These are phyloP conservation scores for Zygogramma bicolorata DNA, from an alignment of 2,888 invertebrate genomes.

Conservation along the genomic window DNA sequence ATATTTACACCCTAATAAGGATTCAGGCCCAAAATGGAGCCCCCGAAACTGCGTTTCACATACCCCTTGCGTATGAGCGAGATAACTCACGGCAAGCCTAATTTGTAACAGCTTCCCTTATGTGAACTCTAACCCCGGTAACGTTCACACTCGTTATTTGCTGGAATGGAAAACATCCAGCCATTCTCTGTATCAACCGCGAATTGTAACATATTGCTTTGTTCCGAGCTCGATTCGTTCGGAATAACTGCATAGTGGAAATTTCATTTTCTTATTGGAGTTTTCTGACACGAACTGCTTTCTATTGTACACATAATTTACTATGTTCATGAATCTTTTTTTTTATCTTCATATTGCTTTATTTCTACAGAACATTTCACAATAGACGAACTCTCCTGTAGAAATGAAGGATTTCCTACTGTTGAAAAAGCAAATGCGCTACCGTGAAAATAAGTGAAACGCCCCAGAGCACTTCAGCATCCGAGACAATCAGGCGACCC, in stretches of 20 bases:
- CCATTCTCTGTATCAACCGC: conserved; percentile 49
- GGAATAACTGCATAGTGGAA: not conserved
- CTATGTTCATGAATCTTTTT: too few relatives aligned
- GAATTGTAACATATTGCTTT: conserved; percentile 43
- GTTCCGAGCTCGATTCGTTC: not conserved
- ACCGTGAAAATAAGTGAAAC: too few relatives aligned
- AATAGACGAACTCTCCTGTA: too few relatives aligned
- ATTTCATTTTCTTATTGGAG: not conserved
- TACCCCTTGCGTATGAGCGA: not conserved
- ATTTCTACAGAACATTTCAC: too few relatives aligned
- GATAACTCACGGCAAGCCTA: conserved; percentile 31
- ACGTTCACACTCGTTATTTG: conserved; percentile 54
- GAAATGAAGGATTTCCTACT: too few relatives aligned
- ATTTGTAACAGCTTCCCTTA: conserved; percentile 53
- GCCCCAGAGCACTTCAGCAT: too few relatives aligned
- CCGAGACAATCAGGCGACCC: too few relatives aligned
- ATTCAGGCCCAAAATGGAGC: not conserved
- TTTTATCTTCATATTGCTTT: too few relatives aligned
- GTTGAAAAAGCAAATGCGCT: too few relatives aligned
- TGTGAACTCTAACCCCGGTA: conserved; percentile 46
- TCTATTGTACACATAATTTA: too few relatives aligned
- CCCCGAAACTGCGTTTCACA: not conserved
- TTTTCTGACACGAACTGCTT: too few relatives aligned
- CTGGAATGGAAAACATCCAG: conserved; percentile 48
- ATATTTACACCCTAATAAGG: not conserved